Evolutionary conservation across 2,797 vertebrate genomes (phyloP), one percentile per base, ranked within the genome.

Genomic region (Apodemus agrarius): DNA sequence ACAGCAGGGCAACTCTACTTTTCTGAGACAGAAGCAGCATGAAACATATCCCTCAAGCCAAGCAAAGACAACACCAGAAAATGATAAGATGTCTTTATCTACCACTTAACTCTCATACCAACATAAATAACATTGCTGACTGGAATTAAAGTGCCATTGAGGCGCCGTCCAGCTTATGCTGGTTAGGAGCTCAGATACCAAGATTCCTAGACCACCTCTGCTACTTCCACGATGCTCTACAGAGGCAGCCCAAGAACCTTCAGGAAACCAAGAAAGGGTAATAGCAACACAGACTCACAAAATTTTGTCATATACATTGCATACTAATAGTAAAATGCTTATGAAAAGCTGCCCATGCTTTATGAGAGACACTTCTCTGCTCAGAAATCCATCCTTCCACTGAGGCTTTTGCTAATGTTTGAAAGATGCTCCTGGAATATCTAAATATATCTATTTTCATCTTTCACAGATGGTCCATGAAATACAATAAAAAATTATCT

Each of bases 371-470:
- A 10, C 46, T 6, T 6, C 72, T 87, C 37, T 52, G 7, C 5
- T 90, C 69, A 92, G 54, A 80, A 91, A 91, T 9, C 12, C 49
- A 65, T 85, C 14, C 21, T 94, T 61, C 92, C 22, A 46, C 61
- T 90, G 29, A 4, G 34, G 13, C 17, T 95, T 63, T 95, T 29
- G 6, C 67, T 90, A 90, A 49, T 17, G 19, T 85, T 90, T 90
- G 13, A 93, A 96, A 90, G 89, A 90, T 69, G 10, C 5, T 96
- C 79, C 24, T 63, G 89, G 31, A 37, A 40, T 90, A n/a, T 69
- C n/a, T 84, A 91, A 92, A 92, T 31, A 52, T 65, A n/a, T 22
- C 46, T 96, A 96, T n/a, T 67, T 96, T 95, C 52, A 86, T 95
- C 81, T 94, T 90, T 82, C 43, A 86, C 87, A 91, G 22, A 2